Conservation (phyloP, 2,888 invertebrate species). For the Notocelia uddmanniana region DNA sequence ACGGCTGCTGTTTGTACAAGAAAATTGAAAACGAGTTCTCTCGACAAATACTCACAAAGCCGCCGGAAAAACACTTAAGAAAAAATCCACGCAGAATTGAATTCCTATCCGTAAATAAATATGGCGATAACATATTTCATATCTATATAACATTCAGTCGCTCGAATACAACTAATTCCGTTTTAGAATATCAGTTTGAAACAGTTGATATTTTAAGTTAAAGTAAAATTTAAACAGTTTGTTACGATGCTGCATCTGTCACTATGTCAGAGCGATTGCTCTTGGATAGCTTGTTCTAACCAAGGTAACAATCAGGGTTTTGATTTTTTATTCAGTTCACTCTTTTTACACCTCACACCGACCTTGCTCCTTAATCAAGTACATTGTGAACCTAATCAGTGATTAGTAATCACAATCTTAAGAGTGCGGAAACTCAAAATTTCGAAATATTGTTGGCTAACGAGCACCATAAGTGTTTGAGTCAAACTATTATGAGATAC, state of each 20-base stretch:
- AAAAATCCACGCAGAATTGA: slow-evolving; percentile 17
- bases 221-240: not conserved
- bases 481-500: no score
- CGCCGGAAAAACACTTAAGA: slow-evolving; percentile 28
- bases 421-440: no score
- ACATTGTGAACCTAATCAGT: no score
- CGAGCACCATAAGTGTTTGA: no score
- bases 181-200: not conserved
- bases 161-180: not conserved
- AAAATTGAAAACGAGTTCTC: slow-evolving; percentile 41
- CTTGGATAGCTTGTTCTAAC: no score
- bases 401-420: no score
- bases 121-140: not conserved
- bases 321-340: no score
- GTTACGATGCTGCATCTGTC: not conserved
- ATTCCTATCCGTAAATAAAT: not conserved
- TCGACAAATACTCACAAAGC: slow-evolving; percentile 39
- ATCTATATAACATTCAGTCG: not conserved
- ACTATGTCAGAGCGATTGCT: not conserved
- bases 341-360: no score
- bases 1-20: slow-evolving; percentile 36
- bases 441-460: no score
- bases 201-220: not conserved
- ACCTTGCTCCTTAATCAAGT: no score
- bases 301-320: no score